Evolutionary conservation across 2,113 vertebrate genomes (phyloP), one percentile per base, ranked within the genome.

Genomic region (Scophthalmus maximus): DNA sequence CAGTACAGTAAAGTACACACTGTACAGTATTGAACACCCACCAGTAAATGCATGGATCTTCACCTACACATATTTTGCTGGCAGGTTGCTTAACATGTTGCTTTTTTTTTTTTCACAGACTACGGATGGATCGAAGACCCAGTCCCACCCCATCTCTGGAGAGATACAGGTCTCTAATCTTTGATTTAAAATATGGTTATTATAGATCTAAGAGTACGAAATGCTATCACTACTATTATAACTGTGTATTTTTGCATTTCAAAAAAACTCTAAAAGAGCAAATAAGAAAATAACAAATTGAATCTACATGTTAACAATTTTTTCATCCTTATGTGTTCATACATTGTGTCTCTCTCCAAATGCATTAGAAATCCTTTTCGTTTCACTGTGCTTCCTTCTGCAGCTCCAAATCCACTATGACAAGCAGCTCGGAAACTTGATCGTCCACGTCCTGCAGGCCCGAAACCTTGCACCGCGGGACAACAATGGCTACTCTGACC

Each of bases 321-420:
- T 44, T 15, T 44, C 0, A 29, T 53, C 17, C 3, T 38, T 20
- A 15, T 11, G 3, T 49, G 1, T 47, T 5, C 0, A 26, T 22
- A 2, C 4, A 18, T 25, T 23, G 2, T 57, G 20, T 73, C 15
- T 29, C 3, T 3, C 23, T 25, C 17, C 18, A 10, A 53, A 49
- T 70, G 17, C 26, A 55, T 63, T 27, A 51, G 0, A 58, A 66
- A 52, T 56, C 40, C 40, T 25, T 58, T 55, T 11, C 66, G 47
- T 84, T 62, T 51, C 20, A 30, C 22, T 59, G 26, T 61, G 47
- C 46, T 57, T 15, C 18, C 55, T 40, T 68, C 76, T 78, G 59
- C 92, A 99, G 98, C 96, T 99, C 93, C 98, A 99, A 94, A 95
- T 99, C 92, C 98, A 95, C 93, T 98, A 98, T 53, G 98, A 99